Evolutionary conservation across 2,888 invertebrate genomes (phyloP).

Genomic region (Troides oblongomaculatus): DNA sequence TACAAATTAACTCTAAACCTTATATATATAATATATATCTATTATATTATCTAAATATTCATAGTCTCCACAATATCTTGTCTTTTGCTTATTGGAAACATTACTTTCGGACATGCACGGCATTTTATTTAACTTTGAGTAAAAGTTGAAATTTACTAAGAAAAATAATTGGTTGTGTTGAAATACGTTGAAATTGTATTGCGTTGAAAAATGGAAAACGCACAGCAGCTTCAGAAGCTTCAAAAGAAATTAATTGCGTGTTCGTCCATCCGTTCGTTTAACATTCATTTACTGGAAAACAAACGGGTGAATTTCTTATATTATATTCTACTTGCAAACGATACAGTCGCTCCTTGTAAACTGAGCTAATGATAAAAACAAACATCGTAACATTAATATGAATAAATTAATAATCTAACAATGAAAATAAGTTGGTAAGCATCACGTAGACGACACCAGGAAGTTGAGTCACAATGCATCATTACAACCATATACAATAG

Average conservation of each 20-base stretch:
- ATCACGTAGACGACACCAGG: too few relatives aligned
- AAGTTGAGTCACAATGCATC: too few relatives aligned
- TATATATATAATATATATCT: too few relatives aligned
- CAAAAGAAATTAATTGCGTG: conserved; percentile 24
- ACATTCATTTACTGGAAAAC: conserved; percentile 1
- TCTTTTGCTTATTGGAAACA: too few relatives aligned
- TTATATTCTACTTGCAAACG: neutral
- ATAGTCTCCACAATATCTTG: too few relatives aligned
- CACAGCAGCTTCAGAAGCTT: neutral
- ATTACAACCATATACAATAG: too few relatives aligned
- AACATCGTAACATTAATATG: neutral
- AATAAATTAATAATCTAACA: neutral
- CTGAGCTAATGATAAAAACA: neutral
- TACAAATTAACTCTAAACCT: too few relatives aligned
- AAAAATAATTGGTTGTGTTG: neutral
- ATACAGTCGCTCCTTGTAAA: neutral
- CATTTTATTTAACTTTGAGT: too few relatives aligned
- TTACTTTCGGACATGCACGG: too few relatives aligned
- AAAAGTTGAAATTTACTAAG: too few relatives aligned
- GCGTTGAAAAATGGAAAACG: neutral
- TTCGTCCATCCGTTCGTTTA: conserved; percentile 17
- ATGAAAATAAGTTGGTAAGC: too few relatives aligned
- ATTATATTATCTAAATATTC: too few relatives aligned
- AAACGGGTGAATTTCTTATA: neutral
- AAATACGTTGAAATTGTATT: neutral